Evolutionary conservation across 1,140 invertebrate species (phyloP).

Genomic region (Saccostrea cuccullata): DNA sequence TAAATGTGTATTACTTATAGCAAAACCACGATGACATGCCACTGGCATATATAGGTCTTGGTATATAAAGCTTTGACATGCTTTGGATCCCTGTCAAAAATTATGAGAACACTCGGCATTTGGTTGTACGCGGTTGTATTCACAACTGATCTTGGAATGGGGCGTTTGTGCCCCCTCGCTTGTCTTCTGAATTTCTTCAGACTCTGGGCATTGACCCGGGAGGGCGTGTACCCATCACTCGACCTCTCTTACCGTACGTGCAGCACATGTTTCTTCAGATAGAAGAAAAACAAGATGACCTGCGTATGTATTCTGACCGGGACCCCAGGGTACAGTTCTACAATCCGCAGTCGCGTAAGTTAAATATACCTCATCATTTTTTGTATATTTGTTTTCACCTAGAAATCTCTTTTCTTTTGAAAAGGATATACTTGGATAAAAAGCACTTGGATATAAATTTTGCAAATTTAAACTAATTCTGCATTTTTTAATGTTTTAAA

Average conservation of each 20-base stretch:
- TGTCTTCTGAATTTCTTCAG: neutral
- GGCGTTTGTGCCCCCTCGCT: neutral
- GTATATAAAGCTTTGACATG: constrained; percentile 18
- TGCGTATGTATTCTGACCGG: neutral
- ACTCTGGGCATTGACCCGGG: neutral
- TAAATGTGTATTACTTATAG: no score
- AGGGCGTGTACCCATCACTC: neutral
- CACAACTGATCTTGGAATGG: neutral
- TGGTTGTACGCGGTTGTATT: neutral
- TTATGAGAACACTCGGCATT: neutral
- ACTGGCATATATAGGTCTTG: neutral
- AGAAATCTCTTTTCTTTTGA: no score
- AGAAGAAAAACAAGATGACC: neutral
- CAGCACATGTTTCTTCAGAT: neutral
- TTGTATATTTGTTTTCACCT: neutral
- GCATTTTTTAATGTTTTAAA: neutral
- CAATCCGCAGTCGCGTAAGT: neutral
- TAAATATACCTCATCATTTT: neutral
- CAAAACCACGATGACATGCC: neutral
- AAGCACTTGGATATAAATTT: neutral
- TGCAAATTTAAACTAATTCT: neutral
- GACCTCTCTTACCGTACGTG: neutral
- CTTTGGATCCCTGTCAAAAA: neutral
- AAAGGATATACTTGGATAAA: no score
- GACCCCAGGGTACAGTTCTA: constrained; percentile 1